phyloP scores from a whole-genome alignment of 2,888 invertebrate genomes.

The Nipponacmea schrenckii region DNA sequence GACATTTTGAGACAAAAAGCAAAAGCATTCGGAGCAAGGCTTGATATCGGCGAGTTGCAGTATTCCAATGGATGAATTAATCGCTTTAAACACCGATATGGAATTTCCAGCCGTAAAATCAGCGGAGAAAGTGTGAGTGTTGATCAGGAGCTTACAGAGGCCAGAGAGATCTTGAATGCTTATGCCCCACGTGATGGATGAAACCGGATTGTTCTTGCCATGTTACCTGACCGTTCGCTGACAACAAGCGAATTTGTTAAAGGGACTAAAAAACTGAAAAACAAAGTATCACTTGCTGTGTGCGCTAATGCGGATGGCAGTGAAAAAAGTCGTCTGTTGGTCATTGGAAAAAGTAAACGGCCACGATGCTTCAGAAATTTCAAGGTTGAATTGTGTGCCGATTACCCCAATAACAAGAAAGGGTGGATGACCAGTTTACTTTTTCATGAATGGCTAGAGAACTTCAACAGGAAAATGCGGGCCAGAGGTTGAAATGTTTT shows the following conservation, averaged over 20 bases:
- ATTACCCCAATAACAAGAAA: slow-evolving; percentile 27
- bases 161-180: background rate
- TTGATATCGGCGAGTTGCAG: slow-evolving; percentile 11
- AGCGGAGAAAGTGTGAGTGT: slow-evolving; percentile 12
- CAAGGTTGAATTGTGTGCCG: slow-evolving; percentile 20
- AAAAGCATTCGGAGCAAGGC: slow-evolving; percentile 6
- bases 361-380: slow-evolving; percentile 30
- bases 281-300: too few relatives aligned
- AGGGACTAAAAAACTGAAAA: slow-evolving; percentile 19
- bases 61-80: slow-evolving; percentile 16
- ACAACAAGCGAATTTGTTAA: slow-evolving; percentile 13
- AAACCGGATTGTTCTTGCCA: slow-evolving; percentile 18
- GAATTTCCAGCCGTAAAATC: slow-evolving; percentile 1
- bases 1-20: slow-evolving; percentile 10
- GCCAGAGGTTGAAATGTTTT: slow-evolving; percentile 18
- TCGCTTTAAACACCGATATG: slow-evolving; percentile 15
- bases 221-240: slow-evolving; percentile 16
- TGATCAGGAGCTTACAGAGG: background rate
- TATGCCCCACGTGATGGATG: background rate
- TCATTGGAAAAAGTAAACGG: slow-evolving; percentile 25
- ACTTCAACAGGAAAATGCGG: slow-evolving; percentile 24
- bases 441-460: slow-evolving; percentile 26
- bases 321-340: slow-evolving; percentile 24
- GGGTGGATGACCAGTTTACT: slow-evolving; percentile 35
- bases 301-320: slow-evolving; percentile 24